Evolutionary conservation across 1,140 invertebrate genomes (phyloP).

Genomic region (Tetramorium alpestre): DNA sequence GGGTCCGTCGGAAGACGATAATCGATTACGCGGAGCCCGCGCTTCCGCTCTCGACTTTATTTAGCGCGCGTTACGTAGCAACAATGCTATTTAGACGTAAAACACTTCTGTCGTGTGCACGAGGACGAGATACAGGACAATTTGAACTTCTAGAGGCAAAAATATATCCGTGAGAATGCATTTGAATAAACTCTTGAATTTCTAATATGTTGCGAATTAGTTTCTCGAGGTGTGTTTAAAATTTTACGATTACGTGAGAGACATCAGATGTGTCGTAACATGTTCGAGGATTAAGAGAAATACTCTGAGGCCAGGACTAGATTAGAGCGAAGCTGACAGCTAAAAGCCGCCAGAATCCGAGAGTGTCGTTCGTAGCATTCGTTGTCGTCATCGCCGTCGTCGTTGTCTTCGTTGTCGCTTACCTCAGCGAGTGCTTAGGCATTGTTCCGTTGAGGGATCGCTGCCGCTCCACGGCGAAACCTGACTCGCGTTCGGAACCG

Average conservation of each 20-base stretch:
- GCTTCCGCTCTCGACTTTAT: conserved; percentile 27
- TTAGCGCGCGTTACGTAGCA: conserved; percentile 45
- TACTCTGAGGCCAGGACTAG: conserved; percentile 42
- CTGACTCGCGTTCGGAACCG: conserved; percentile 76
- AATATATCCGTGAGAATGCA: neutral
- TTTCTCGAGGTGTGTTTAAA: neutral
- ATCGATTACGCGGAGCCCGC: conserved; percentile 65
- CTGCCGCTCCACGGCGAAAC: conserved; percentile 73
- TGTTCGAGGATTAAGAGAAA: conserved; percentile 35
- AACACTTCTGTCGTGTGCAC: neutral
- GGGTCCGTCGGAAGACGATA: conserved; percentile 38
- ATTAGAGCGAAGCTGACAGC: conserved; percentile 61
- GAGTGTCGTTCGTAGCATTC: conserved; percentile 11
- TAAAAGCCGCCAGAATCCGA: conserved; percentile 37
- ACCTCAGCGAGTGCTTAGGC: conserved; percentile 73
- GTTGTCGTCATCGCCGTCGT: conserved; percentile 22
- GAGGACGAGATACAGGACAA: neutral
- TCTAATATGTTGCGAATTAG: conserved; percentile 1
- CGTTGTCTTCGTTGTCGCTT: conserved; percentile 63
- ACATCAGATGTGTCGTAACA: neutral
- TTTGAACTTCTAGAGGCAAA: neutral
- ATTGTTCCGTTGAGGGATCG: conserved; percentile 76
- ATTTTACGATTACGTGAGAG: neutral
- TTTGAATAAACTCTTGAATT: neutral
- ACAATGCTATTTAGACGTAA: neutral